Base-by-base conservation (phyloP, 2,797 vertebrate species). In the Alauda arvensis region DNA sequence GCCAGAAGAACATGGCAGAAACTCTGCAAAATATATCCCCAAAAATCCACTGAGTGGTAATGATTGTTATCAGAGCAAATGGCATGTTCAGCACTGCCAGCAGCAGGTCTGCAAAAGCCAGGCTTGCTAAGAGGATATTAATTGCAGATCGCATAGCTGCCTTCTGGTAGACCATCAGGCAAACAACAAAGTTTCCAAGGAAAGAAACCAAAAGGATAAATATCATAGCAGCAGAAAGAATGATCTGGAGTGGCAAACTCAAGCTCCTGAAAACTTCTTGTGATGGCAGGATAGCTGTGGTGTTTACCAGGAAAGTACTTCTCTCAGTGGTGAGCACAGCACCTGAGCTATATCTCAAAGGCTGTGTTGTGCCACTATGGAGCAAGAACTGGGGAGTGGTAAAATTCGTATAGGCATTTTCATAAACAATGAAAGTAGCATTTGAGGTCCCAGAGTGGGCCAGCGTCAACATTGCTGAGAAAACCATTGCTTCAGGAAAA, bases 91-190 rank as follows among this genome's bases (percentile, higher is more conserved):
- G 96, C 91, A 99, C 96, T 45, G 99, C 98, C 85, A 99, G 97
- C 97, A 99, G 97, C 98, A 99, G 98, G 95, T 99, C 99, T 18
- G 99, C 98, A 83, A 99, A 99, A 43, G 99, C 99, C 95, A 99
- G 95, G 95, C 98, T 99, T 52, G 99, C 99, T 80, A 99, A 94
- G 51, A 99, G 98, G 95, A 99, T 99, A 96, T 99, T 99, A 97
- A 99, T 99, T 76, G 99, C 99, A 3, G 99, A 99, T 89, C 99
- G 97, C 99, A 99, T 99, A 84, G 99, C 99, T 4, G 99, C 98
- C 53, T 98, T 98, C 96, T 99, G 99, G 97, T 99, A 99, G 84
- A 99, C 99, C 99, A 99, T 99, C 91, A 99, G 96, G 94, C 99
- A 99, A 85, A 99, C 99, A 59, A 99, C 99, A 94, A 98, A 97